Base-by-base conservation (phyloP, 2,113 vertebrate species). In the Castor canadensis region DNA sequence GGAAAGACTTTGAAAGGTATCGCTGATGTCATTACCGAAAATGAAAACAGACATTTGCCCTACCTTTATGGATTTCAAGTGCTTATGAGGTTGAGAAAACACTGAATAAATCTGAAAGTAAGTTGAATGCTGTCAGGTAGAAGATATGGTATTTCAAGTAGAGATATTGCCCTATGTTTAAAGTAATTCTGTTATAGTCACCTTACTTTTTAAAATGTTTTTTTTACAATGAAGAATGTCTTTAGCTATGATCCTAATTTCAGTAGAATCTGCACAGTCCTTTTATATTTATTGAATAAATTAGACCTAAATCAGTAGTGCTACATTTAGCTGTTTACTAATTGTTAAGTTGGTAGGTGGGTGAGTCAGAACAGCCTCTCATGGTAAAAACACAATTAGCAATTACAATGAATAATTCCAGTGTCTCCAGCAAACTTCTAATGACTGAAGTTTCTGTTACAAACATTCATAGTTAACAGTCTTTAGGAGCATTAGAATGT, bases 41-140 rank as follows among this genome's bases (percentile, higher is more conserved):
- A 91, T 79, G 45, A 67, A 80, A 72, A 86, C 85, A 38, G 76
- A 87, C 28, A 56, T 71, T 89, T 86, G n/a, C 19, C 24, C 32
- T 10, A 9, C 76, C 22, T 66, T 83, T 83, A 80, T 54, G 26
- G 26, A 86, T 97, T 95, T 97, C 64, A 92, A 93, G 66, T 87
- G 58, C 71, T 87, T 69, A 56, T 73, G 69, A 89, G 94, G 93
- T 89, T 80, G 35, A 93, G 79, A 89, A 94, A 91, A 83, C 49
- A 67, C 49, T 86, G 73, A 95, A 72, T 93, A 94, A 96, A 93
- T 95, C 80, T 86, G 58, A 95, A 93, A 77, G 73, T 49, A 88
- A 89, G 79, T 60, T 96, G 82, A 93, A 72, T 81, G 30, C 69
- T 90, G 66, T 91, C 94, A 92, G 95, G 84, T 32, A 84, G 86